Base-by-base conservation (phyloP, 2,888 invertebrate species). In the Lasius fuliginosus region DNA sequence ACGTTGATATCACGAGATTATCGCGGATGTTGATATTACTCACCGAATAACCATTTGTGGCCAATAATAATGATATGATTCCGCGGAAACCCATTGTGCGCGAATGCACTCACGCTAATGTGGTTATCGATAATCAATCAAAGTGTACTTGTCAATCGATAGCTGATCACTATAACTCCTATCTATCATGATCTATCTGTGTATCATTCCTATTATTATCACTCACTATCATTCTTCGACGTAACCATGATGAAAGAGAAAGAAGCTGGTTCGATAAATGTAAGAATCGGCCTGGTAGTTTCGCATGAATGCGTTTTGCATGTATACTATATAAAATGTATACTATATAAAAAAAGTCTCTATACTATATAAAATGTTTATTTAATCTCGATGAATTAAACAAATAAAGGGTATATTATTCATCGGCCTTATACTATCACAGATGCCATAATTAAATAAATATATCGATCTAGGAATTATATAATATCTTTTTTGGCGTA, bases 111-210 rank as follows among this genome's bases (percentile, higher is more conserved):
- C 15, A n/a, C n/a, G 4, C 2, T 62, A 46, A 75, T 49, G 30
- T 5, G n/a, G 46, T 75, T 75, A 15, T 75, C 33, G 27, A 40
- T 33, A 62, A 33, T 60, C n/a, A 42, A 74, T 12, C 18, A 4
- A 68, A 68, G 11, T 49, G 18, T 30, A 68, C 46, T 68, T 49
- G 49, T 46, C 18, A 69, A 11, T 49, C n/a, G 23, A 49, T 40
- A 65, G 11, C 4, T 11, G 58, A 58, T 58, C 11, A 23, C 27
- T 58, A 11, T 68, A 68, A 30, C 3, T 42, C 11, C 11, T 18
- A 27, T 68, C 23, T 64, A 36, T 64, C 12, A 18, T 64, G 23
- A 15, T 67, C 9, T 9, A 68, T 68, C 8, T n/a, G 8, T 49
- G 9, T 27, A 27, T 23, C 15, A 67, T 27, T 67, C 8, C n/a